Percentiles rank a stretch among this genome's conserved stretches.
Evolutionary conservation across 1,140 invertebrate species (phyloP).

Genomic region (Drosophila malerkotliana): DNA sequence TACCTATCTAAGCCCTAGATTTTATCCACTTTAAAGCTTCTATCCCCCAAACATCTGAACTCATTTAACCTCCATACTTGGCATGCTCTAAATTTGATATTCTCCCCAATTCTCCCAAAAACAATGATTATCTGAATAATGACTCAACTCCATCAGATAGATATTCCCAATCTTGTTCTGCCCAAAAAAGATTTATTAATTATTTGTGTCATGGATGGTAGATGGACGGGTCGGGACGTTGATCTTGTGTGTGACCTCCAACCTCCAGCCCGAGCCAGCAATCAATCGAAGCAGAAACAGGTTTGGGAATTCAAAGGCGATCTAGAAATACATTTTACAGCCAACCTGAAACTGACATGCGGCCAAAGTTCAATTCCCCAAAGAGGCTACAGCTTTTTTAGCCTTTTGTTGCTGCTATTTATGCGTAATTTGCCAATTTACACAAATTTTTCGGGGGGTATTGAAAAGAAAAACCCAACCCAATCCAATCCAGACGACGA

Average conservation of each 20-base stretch:
- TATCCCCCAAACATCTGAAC: no score
- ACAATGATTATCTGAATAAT: not conserved
- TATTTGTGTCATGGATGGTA: not conserved
- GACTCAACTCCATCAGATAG: not conserved
- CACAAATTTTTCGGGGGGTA: slow-evolving; percentile 59
- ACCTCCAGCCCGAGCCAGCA: slow-evolving; percentile 9
- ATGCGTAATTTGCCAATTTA: slow-evolving; percentile 76
- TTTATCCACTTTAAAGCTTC: no score
- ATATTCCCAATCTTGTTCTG: slow-evolving; percentile 10
- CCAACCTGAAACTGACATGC: slow-evolving; percentile 2
- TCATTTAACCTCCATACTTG: no score
- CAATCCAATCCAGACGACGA: no score
- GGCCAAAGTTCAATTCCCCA: slow-evolving; percentile 47
- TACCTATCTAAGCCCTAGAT: no score
- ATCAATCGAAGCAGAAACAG: slow-evolving; percentile 25
- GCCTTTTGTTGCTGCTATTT: slow-evolving; percentile 49
- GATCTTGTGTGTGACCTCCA: slow-evolving; percentile 28
- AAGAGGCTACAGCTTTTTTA: slow-evolving; percentile 11
- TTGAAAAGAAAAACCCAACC: not conserved
- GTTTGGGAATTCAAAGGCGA: slow-evolving; percentile 4
- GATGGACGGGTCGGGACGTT: not conserved
- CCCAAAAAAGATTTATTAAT: not conserved
- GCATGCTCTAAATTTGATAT: not conserved
- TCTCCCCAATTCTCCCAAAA: not conserved
- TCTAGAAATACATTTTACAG: not conserved